Percentiles rank a stretch among this genome's conserved stretches.
Evolutionary conservation across 2,113 vertebrate genomes (phyloP).

Genomic region (Misgurnus anguillicaudatus): DNA sequence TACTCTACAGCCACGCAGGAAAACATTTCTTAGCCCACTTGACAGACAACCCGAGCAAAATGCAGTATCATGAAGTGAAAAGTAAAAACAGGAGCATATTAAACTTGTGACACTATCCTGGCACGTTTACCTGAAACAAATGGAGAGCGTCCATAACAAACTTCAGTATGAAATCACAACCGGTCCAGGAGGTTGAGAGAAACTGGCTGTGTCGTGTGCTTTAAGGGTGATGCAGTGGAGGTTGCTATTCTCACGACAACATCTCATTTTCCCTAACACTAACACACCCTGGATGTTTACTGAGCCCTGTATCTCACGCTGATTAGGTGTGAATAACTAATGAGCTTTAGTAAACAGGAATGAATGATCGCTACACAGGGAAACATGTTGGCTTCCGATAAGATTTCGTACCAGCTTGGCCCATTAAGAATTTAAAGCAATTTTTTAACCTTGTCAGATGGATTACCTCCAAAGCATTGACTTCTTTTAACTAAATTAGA

Average conservation of each 20-base stretch:
- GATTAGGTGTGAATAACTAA: slow-evolving; percentile 66
- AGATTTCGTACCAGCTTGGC: slow-evolving; percentile 63
- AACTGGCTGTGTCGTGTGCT: not conserved
- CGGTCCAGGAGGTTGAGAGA: not conserved
- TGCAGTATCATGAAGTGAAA: not conserved
- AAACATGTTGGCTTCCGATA: slow-evolving; percentile 46
- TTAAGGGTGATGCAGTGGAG: not conserved
- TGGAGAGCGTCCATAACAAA: not conserved
- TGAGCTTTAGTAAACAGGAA: slow-evolving; percentile 64
- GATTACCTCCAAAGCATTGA: not conserved
- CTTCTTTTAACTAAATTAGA: not conserved
- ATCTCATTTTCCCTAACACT: slow-evolving; percentile 53
- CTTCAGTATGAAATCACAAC: slow-evolving; percentile 2
- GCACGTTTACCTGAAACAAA: slow-evolving; percentile 20
- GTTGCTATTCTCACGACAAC: slow-evolving; percentile 8
- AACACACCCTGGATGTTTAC: slow-evolving; percentile 46
- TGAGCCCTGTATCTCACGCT: slow-evolving; percentile 62
- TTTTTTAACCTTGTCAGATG: not conserved
- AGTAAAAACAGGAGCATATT: not conserved
- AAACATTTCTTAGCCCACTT: slow-evolving; percentile 5
- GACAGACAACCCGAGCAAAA: not conserved
- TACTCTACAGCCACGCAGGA: not conserved
- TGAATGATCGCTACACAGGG: slow-evolving; percentile 31
- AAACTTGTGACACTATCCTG: slow-evolving; percentile 1
- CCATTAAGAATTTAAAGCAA: slow-evolving; percentile 72